These are phyloP conservation scores for Falco naumanni DNA, from an alignment of 2,797 vertebrate genomes.

Conservation along the genomic window DNA sequence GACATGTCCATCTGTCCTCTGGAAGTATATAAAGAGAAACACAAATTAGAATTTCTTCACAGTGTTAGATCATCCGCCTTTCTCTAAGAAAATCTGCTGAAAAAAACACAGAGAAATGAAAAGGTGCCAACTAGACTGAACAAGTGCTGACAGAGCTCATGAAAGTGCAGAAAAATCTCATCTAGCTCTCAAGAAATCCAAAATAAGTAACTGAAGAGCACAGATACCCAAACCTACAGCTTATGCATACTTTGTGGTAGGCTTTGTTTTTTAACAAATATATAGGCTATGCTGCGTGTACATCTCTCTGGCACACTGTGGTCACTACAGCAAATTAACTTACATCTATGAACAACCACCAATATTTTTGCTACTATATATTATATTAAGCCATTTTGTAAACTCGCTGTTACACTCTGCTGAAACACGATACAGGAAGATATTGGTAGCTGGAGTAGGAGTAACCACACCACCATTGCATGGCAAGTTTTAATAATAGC, in stretches of 20 bases:
- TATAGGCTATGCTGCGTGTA: neutral
- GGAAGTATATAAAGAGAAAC: conserved; percentile 57
- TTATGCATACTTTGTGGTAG: neutral
- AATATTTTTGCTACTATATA: neutral
- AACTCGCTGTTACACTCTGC: neutral
- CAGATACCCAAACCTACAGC: conserved; percentile 13
- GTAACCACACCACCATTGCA: neutral
- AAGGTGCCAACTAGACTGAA: conserved; percentile 68
- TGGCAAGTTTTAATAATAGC: neutral
- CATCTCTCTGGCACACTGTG: neutral
- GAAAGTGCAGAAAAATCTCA: conserved; percentile 62
- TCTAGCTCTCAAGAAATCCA: conserved; percentile 52
- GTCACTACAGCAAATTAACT: neutral
- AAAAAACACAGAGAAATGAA: conserved; percentile 48
- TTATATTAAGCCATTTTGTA: neutral
- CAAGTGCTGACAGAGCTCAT: conserved; percentile 72
- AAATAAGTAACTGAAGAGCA: conserved; percentile 46
- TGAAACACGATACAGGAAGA: neutral
- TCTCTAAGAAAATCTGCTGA: conserved; percentile 56
- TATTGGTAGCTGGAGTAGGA: neutral
- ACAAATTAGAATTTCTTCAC: conserved; percentile 64
- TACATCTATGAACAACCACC: rapidly evolving
- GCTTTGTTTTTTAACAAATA: neutral
- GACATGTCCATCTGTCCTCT: conserved; percentile 69
- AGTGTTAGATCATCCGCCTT: conserved; percentile 60